These are phyloP conservation scores for Aphelinus atriplicis DNA, from an alignment of 1,140 invertebrate genomes.

Conservation along the genomic window DNA sequence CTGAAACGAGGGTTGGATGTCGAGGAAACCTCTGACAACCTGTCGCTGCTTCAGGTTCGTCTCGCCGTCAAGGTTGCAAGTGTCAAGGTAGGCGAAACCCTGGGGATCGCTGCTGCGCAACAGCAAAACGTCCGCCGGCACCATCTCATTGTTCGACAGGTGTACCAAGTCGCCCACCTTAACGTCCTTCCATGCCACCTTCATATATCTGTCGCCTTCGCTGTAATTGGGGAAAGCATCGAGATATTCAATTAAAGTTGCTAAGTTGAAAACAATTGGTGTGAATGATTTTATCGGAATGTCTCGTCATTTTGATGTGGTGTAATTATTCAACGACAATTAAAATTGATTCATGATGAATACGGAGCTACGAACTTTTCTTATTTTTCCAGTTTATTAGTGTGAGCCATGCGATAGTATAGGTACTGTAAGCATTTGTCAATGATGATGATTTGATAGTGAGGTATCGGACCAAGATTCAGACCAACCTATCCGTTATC, in stretches of 20 bases:
- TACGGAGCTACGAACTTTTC: too few species aligned
- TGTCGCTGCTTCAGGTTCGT: conserved; percentile 98
- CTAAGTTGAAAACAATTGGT: background rate
- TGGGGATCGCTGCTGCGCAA: conserved; percentile 90
- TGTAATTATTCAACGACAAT: too few species aligned
- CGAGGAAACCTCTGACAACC: conserved; percentile 76
- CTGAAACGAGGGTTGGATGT: conserved; percentile 77
- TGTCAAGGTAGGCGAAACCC: conserved; percentile 96
- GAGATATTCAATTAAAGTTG: background rate
- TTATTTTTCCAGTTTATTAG: too few species aligned
- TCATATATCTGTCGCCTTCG: conserved; percentile 83
- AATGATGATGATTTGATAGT: too few species aligned
- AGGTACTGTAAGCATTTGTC: too few species aligned
- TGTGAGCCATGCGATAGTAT: too few species aligned
- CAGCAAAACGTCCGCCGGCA: conserved; percentile 94
- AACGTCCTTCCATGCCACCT: conserved; percentile 89
- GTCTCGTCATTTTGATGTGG: conserved; percentile 19
- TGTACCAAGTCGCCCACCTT: conserved; percentile 95
- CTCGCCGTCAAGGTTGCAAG: conserved; percentile 98
- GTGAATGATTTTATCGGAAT: conserved; percentile 4
- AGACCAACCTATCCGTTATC: too few species aligned
- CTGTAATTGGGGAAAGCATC: conserved; percentile 66
- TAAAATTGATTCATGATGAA: too few species aligned
- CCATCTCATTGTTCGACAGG: conserved; percentile 94
- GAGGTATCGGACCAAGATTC: too few species aligned